Base-by-base conservation (phyloP, 2,797 vertebrate species). In the Parauchenoglanis punctatus region DNA sequence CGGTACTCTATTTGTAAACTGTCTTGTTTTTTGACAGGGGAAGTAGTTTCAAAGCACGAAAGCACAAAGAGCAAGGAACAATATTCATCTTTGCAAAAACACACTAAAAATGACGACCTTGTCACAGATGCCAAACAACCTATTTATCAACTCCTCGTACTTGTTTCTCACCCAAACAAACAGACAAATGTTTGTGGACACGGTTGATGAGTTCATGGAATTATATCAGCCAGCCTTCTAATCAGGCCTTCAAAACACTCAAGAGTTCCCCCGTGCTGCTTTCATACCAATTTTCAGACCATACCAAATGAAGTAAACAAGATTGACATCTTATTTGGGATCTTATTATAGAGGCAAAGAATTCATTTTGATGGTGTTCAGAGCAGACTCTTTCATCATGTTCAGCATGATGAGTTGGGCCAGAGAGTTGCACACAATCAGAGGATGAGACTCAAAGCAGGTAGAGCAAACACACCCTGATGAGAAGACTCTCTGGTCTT, bases 291-390 rank as follows among this genome's bases (percentile, higher is more conserved):
- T 65, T 58, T 58, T 28, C 25, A 72, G 83, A 86, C 59, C 76
- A 87, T 17, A 56, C 28, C 63, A 77, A 90, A 81, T 28, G 17
- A 67, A 83, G 65, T 80, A 85, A 85, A 81, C 46, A 83, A 65
- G 67, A 88, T 78, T 81, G 82, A 44, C 18, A 84, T 77, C 80
- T 89, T 88, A 89, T 84, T 86, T 81, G 78, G 25, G 25, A 82
- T 82, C 81, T 87, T 87, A 89, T 83, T 87, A 88, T 58, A 31
- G 88, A 56, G 75, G 35, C 31, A 49, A 85, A 63, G 68, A 63
- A 88, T 85, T 72, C 59, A 72, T 88, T 85, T 28, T 54, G 63
- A 75, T 59, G 72, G 65, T 70, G 77, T 85, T 82, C 31, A 61
- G 59, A 78, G 56, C 83, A 73, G 25, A 63, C 78, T 56, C 56